phyloP scores from a whole-genome alignment of 2,888 invertebrate genomes.

The Barypeithes pellucidus region DNA sequence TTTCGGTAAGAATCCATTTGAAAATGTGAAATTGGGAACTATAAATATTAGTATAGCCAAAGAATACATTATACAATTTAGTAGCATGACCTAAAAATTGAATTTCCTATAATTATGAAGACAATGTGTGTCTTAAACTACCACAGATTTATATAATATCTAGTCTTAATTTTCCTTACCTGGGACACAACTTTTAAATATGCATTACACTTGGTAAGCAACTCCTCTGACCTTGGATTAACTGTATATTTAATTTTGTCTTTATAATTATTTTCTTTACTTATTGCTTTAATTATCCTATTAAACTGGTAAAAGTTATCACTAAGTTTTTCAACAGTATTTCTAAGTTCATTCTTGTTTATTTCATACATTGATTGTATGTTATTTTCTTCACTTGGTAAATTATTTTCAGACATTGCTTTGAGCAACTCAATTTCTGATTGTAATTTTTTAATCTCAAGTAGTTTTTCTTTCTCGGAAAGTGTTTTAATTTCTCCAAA shows the following conservation, averaged over 20 bases:
- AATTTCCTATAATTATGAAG: too few species aligned
- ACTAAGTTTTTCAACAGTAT: conserved; percentile 35
- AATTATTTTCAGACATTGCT: conserved; percentile 6
- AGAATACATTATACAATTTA: too few species aligned
- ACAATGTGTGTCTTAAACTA: too few species aligned
- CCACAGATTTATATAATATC: too few species aligned
- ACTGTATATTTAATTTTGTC: conserved; percentile 30
- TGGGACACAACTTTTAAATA: conserved; percentile 48
- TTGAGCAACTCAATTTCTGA: conserved; percentile 35
- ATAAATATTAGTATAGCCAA: too few species aligned
- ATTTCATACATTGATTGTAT: neutral
- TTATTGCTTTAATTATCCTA: conserved; percentile 30
- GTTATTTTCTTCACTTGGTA: neutral
- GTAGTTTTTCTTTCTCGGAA: conserved; percentile 36
- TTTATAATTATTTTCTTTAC: conserved; percentile 31
- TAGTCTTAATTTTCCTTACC: too few species aligned
- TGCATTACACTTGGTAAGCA: conserved; percentile 41
- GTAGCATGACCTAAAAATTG: too few species aligned
- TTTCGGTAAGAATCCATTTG: too few species aligned
- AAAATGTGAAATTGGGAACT: too few species aligned
- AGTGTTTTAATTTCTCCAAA: conserved; percentile 55
- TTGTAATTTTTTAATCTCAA: conserved; percentile 33
- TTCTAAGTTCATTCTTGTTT: conserved; percentile 20
- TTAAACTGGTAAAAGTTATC: conserved; percentile 41
- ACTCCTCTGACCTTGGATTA: conserved; percentile 32